A percentile compares a stretch with the other conserved stretches of the same genome.
Evolutionary conservation across 2,113 vertebrate genomes (phyloP).

Genomic region (Neopipo cinnamomea): DNA sequence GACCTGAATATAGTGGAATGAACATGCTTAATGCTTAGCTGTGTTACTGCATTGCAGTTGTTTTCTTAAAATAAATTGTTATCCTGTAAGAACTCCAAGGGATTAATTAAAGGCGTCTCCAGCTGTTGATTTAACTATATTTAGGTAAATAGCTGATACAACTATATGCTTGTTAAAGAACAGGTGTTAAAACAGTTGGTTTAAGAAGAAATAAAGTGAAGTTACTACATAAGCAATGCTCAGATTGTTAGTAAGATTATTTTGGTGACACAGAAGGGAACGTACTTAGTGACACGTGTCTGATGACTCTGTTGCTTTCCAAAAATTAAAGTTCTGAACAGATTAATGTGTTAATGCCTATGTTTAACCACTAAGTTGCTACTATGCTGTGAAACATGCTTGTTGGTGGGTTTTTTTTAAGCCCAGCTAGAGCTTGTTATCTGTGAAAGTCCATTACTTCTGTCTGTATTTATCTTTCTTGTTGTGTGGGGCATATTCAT

Average conservation of each 20-base stretch:
- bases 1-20: not conserved
- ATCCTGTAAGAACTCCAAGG: not conserved
- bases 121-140: conserved; percentile 43
- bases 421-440: not conserved
- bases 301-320: not conserved
- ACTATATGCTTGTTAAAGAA: not conserved
- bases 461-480: not conserved
- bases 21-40: not conserved
- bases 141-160: not conserved
- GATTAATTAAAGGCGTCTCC: conserved; percentile 52
- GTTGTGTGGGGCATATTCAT: not conserved
- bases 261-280: not conserved
- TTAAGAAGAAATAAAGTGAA: conserved; percentile 6
- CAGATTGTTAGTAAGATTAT: not conserved
- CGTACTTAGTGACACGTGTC: not conserved
- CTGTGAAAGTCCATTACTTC: not conserved
- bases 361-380: not conserved
- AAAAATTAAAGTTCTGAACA: not conserved
- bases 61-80: conserved; percentile 63
- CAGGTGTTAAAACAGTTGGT: conserved; percentile 60
- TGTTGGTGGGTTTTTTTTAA: not conserved
- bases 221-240: not conserved
- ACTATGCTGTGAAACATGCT: not conserved
- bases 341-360: not conserved
- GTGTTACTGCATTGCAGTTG: not conserved